phyloP scores from a whole-genome alignment of 2,797 vertebrate genomes.

The Acrossocheilus fasciatus region DNA sequence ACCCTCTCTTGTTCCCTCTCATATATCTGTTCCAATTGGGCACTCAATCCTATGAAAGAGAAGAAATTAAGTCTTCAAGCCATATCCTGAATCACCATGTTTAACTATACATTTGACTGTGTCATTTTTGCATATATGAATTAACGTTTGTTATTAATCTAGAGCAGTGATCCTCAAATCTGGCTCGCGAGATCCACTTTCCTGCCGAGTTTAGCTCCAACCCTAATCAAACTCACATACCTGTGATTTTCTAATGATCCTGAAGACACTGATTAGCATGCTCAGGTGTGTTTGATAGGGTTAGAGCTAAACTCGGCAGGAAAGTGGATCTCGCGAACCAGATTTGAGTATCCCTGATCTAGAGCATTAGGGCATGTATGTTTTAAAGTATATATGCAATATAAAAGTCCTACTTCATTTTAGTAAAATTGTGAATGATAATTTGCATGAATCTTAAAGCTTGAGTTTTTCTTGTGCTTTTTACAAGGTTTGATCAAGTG shows the following conservation, averaged over 20 bases:
- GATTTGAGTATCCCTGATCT: too few relatives aligned
- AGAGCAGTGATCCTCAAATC: neutral
- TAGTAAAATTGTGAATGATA: neutral
- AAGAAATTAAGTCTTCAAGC: slow-evolving; percentile 19
- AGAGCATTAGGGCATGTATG: neutral
- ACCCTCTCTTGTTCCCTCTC: slow-evolving; percentile 68
- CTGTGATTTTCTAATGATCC: too few relatives aligned
- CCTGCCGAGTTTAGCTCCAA: too few relatives aligned
- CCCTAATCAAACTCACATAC: too few relatives aligned
- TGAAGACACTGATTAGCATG: too few relatives aligned
- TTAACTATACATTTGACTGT: slow-evolving; percentile 8
- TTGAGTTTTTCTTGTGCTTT: neutral
- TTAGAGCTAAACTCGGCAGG: too few relatives aligned
- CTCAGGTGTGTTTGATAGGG: too few relatives aligned
- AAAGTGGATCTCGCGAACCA: too few relatives aligned
- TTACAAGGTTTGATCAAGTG: neutral
- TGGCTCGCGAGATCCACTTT: too few relatives aligned
- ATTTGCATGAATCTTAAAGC: neutral
- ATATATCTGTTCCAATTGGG: slow-evolving; percentile 95
- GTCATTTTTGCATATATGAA: neutral
- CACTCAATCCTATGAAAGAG: slow-evolving; percentile 71
- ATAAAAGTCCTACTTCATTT: neutral
- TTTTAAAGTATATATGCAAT: neutral
- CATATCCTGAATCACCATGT: slow-evolving; percentile 23
- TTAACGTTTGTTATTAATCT: neutral